Evolutionary conservation across 1,140 invertebrate genomes (phyloP), one percentile per base, ranked within the genome.

Genomic region (Platyscapa corneri): DNA sequence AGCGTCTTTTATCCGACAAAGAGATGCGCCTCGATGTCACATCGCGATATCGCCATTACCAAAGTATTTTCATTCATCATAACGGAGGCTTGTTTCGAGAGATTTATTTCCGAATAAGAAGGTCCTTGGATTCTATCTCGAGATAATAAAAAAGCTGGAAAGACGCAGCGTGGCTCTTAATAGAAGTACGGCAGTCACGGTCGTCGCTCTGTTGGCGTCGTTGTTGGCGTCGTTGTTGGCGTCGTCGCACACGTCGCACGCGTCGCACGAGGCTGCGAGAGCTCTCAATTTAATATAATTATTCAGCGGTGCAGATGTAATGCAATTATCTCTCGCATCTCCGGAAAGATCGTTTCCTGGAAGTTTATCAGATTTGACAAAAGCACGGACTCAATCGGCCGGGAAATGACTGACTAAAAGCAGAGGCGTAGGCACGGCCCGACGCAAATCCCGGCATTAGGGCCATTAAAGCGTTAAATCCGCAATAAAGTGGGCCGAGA

Each of bases 401-500:
- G 60, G 23, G 56, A 74, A 83, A 83, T 77, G 39, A 77, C 49
- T 10, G 37, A 16, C 3, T 23, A 27, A 65, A 39, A 30, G 34
- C 67, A 8, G 7, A 37, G 18, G 32, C 37, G 32, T 14, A 12
- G 64, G 53, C 64, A 3, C 27, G 2, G 56, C 70, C 7, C 37
- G 14, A 30, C 8, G 37, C 32, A 32, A 37, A 56, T 82, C 67
- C 46, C n/a, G 39, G 60, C 74, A 83, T 83, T 83, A 83, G 74
- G 74, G 23, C 23, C 82, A 77, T 77, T 83, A 83, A 77, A 67
- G 82, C 82, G 60, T 49, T 83, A 83, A 83, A 83, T 83, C 82
- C 74, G 56, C 82, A 49, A 83, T 76, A 46, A 83, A 83, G 23
- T 49, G 56, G 23, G 14, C 56, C 23, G 56, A 60, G 23, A 23